These are phyloP conservation scores for Fopius arisanus DNA, from an alignment of 1,140 invertebrate species.

Conservation along the genomic window DNA sequence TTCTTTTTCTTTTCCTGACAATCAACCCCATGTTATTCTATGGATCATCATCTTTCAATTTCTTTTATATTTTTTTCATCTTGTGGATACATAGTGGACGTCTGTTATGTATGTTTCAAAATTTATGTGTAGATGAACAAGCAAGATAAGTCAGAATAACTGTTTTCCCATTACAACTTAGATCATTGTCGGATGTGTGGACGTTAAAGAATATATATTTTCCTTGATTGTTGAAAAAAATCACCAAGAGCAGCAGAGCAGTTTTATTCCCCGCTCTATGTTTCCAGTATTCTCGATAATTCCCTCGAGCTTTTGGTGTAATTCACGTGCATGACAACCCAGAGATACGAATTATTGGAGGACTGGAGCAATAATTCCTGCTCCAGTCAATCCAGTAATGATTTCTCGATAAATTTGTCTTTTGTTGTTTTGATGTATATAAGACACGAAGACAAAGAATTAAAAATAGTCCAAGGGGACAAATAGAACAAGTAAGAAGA, in stretches of 20 bases:
- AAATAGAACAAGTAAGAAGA: no score
- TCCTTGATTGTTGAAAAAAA: neutral
- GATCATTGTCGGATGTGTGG: neutral
- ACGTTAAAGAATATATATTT: neutral
- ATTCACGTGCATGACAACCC: neutral
- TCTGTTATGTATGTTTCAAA: no score
- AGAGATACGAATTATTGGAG: neutral
- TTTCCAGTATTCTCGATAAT: conserved; percentile 23
- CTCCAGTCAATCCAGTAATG: neutral
- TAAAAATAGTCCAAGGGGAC: neutral
- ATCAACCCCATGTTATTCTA: no score
- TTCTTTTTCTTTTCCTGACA: no score
- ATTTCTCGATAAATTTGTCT: neutral
- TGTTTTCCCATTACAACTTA: neutral
- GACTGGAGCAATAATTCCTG: neutral
- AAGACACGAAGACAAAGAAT: neutral
- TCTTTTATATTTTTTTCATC: no score
- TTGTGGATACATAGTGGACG: no score
- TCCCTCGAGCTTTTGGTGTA: conserved; percentile 28
- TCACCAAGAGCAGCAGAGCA: conserved; percentile 14
- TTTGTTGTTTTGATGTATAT: neutral
- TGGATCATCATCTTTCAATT: no score
- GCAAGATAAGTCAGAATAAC: neutral
- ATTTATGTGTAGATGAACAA: neutral
- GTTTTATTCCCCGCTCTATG: conserved; percentile 21